phyloP scores from a whole-genome alignment of 2,113 vertebrate species.

The Leucopternis melanops region DNA sequence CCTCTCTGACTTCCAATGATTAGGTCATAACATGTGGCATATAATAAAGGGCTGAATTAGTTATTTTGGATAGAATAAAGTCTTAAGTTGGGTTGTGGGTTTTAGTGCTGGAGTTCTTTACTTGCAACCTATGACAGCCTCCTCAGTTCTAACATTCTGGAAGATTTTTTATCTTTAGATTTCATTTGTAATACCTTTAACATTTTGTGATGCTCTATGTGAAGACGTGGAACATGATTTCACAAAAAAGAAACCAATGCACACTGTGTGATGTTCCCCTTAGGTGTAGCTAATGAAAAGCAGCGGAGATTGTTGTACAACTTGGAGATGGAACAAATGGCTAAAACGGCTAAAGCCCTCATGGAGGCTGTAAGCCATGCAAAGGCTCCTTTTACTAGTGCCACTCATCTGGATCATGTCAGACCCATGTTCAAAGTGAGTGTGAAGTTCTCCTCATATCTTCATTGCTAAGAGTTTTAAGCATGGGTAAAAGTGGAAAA shows the following conservation, averaged over 20 bases:
- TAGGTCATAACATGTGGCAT: not conserved
- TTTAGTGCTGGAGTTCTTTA: not conserved
- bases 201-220: not conserved
- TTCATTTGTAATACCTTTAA: not conserved
- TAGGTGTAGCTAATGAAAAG: constrained; percentile 91
- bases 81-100: not conserved
- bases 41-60: not conserved
- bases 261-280: not conserved
- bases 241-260: not conserved
- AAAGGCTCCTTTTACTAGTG: constrained; percentile 93
- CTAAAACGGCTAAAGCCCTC: constrained; percentile 94
- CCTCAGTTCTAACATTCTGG: not conserved
- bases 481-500: not conserved
- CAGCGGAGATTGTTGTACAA: constrained; percentile 92
- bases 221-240: not conserved
- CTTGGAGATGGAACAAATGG: constrained; percentile 99
- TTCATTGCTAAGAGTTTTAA: not conserved
- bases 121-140: not conserved
- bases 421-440: constrained; percentile 97
- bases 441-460: not conserved
- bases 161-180: not conserved
- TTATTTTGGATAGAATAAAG: not conserved
- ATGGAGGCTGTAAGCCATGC: constrained; percentile 98
- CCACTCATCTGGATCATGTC: constrained; percentile 94
- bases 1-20: not conserved